phyloP scores from a whole-genome alignment of 2,888 invertebrate genomes.

The Heliconius charithonia region DNA sequence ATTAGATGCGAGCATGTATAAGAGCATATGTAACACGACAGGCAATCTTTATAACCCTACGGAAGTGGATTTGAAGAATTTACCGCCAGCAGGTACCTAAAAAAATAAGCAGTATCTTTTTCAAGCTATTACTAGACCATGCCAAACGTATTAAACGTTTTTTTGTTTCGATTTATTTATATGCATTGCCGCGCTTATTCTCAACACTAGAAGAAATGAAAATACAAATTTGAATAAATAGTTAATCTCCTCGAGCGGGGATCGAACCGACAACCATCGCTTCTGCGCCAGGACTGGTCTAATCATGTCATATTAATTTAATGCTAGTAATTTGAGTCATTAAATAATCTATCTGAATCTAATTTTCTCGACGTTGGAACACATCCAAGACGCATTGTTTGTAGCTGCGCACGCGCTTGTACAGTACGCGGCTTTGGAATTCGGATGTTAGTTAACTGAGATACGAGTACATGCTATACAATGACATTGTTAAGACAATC shows the following conservation, averaged over 20 bases:
- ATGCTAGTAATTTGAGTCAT: conserved; percentile 2
- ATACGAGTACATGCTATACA: background rate
- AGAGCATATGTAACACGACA: conserved; percentile 86
- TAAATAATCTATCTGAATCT: background rate
- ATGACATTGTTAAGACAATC: background rate
- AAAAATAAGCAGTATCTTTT: no score
- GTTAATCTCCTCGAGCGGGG: no score
- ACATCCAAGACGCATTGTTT: conserved; percentile 34
- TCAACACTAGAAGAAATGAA: no score
- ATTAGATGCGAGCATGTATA: conserved; percentile 57
- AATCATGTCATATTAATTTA: background rate
- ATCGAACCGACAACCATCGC: no score
- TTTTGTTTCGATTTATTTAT: no score
- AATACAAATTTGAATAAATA: no score
- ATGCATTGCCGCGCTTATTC: no score
- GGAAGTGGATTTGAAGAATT: conserved; percentile 77
- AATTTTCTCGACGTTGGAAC: conserved; percentile 31
- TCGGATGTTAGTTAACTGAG: conserved; percentile 40
- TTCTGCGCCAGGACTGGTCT: no score
- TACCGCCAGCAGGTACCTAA: conserved; percentile 86
- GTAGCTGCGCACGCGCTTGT: background rate
- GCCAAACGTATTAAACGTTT: no score
- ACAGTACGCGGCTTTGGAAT: conserved; percentile 21
- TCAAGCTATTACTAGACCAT: no score
- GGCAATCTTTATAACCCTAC: conserved; percentile 91